Evolutionary conservation across 2,113 vertebrate genomes (phyloP).

Genomic region (Ceuthmochares aereus): DNA sequence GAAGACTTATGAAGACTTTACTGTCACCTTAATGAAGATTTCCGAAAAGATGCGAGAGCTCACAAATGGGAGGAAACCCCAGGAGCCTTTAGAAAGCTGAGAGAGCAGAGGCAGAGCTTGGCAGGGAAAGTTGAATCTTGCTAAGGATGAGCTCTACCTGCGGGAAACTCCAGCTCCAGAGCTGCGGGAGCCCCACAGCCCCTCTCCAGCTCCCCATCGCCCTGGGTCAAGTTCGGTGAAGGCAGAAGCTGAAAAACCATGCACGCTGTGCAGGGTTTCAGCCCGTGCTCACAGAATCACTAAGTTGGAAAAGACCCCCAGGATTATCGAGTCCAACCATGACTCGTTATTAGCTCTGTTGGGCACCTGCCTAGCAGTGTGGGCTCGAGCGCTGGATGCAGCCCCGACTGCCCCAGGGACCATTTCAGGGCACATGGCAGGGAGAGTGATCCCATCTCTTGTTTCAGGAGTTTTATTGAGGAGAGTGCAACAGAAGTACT

Average conservation of each 20-base stretch:
- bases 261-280: background rate
- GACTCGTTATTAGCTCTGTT: background rate
- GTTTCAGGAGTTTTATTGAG: background rate
- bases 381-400: rapidly evolving
- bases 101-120: background rate
- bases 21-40: background rate
- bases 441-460: background rate
- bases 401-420: rapidly evolving
- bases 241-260: background rate
- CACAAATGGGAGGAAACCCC: background rate
- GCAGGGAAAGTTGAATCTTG: background rate
- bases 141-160: background rate
- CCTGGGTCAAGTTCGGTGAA: rapidly evolving
- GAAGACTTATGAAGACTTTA: conserved; percentile 9
- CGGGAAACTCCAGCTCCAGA: background rate
- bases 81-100: background rate
- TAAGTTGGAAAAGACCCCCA: too few species aligned
- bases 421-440: rapidly evolving
- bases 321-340: too few species aligned
- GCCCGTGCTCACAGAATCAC: background rate
- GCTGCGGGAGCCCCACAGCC: too few species aligned
- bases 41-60: background rate
- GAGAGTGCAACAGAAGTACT: background rate
- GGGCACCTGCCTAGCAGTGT: background rate
- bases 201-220: background rate